phyloP scores from a whole-genome alignment of 2,888 invertebrate genomes.

The Amorpha juglandis region DNA sequence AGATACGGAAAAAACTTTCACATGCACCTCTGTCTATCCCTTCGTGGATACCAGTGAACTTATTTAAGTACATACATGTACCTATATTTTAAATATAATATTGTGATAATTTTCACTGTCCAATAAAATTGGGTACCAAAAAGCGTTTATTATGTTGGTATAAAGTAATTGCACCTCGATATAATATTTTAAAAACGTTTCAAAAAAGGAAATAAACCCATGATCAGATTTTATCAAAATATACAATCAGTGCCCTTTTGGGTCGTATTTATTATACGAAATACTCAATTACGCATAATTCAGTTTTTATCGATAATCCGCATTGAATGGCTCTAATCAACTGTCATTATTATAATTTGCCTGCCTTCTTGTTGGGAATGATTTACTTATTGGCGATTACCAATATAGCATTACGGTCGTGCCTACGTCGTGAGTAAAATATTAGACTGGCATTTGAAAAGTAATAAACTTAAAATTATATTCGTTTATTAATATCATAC shows the following conservation, averaged over 20 bases:
- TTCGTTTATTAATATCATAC: too few species aligned
- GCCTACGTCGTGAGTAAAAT: not conserved
- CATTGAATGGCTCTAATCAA: constrained; percentile 23
- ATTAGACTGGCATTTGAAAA: not conserved
- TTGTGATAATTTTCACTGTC: not conserved
- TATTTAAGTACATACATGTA: too few species aligned
- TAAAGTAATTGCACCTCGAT: not conserved
- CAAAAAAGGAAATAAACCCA: constrained; percentile 1
- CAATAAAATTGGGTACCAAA: not conserved
- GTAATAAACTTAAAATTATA: too few species aligned
- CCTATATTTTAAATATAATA: not conserved
- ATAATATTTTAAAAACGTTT: not conserved
- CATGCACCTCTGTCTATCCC: too few species aligned
- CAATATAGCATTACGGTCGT: not conserved
- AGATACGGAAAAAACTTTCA: too few species aligned
- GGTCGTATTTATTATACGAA: constrained; percentile 10
- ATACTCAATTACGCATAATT: constrained; percentile 21
- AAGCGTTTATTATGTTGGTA: not conserved
- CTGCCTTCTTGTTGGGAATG: not conserved
- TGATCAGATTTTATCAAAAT: not conserved
- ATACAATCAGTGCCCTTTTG: constrained; percentile 3
- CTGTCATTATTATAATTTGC: constrained; percentile 22
- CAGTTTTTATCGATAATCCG: constrained; percentile 13
- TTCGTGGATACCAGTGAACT: too few species aligned
- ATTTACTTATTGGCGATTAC: not conserved